Conservation (phyloP, 2,113 vertebrate genomes). For the Crotalus helleri region DNA sequence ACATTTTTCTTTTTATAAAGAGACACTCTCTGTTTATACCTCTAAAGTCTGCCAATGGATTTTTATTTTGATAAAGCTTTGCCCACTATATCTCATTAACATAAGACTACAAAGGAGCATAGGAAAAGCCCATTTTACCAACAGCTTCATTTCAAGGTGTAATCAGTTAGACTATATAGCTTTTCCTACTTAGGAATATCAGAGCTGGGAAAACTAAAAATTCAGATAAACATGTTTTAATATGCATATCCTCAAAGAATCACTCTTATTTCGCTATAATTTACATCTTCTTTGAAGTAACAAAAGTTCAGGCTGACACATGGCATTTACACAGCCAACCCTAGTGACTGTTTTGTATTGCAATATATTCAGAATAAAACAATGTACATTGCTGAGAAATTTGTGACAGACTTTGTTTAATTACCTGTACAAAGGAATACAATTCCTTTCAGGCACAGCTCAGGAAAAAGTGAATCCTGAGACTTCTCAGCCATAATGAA, state of each 20-base stretch:
- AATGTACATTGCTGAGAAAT: slow-evolving; percentile 20
- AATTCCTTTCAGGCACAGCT: slow-evolving; percentile 27
- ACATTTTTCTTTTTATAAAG: background rate
- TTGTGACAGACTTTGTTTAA: slow-evolving; percentile 26
- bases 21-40: background rate
- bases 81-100: background rate
- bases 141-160: background rate
- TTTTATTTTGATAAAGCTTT: background rate
- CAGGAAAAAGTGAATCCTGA: slow-evolving; percentile 45
- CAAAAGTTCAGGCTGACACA: slow-evolving; percentile 34
- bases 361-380: slow-evolving; percentile 29
- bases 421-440: slow-evolving; percentile 26
- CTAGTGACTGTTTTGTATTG: slow-evolving; percentile 28
- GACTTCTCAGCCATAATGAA: slow-evolving; percentile 11
- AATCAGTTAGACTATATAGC: background rate
- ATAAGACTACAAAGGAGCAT: background rate
- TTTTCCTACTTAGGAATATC: background rate
- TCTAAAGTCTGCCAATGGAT: background rate
- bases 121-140: background rate
- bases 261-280: slow-evolving; percentile 12
- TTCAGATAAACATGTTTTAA: background rate
- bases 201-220: background rate
- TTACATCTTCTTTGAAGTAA: slow-evolving; percentile 32
- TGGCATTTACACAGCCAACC: slow-evolving; percentile 37
- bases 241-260: background rate